phyloP scores from a whole-genome alignment of 2,113 vertebrate genomes.

The Aegotheles bennettii region DNA sequence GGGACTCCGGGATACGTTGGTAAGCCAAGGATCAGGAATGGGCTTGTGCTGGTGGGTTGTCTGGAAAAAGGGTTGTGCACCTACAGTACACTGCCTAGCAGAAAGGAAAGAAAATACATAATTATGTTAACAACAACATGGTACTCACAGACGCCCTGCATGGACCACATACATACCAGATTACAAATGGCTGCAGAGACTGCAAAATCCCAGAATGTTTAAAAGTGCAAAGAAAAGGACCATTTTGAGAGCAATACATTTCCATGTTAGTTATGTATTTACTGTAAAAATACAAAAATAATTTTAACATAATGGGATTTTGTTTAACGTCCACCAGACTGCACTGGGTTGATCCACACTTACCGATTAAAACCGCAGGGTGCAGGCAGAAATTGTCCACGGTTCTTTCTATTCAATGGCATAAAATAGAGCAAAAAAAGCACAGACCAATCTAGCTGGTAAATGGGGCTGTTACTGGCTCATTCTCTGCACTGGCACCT shows the following conservation, averaged over 20 bases:
- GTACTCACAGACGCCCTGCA: background rate
- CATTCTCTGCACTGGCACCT: background rate
- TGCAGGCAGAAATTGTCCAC: background rate
- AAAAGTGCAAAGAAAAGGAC: background rate
- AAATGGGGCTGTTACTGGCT: background rate
- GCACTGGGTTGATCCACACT: background rate
- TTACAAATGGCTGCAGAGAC: background rate
- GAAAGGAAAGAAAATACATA: background rate
- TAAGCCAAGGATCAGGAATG: conserved; percentile 42
- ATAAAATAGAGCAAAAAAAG: background rate
- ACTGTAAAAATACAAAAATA: background rate
- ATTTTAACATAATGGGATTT: background rate
- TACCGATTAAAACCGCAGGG: background rate
- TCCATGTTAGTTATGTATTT: background rate
- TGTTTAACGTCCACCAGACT: background rate
- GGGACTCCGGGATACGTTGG: conserved; percentile 94
- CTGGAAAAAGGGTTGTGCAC: background rate
- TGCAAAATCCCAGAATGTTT: background rate
- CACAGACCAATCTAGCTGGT: background rate
- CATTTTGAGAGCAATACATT: background rate
- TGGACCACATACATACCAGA: background rate
- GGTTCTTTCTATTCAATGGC: background rate
- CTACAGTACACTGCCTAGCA: background rate
- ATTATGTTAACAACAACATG: accelerated
- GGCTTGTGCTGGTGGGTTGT: background rate